Percentiles rank a stretch among this genome's conserved stretches.
phyloP scores from a whole-genome alignment of 2,113 vertebrate species.

The Muntiacus muntjak region DNA sequence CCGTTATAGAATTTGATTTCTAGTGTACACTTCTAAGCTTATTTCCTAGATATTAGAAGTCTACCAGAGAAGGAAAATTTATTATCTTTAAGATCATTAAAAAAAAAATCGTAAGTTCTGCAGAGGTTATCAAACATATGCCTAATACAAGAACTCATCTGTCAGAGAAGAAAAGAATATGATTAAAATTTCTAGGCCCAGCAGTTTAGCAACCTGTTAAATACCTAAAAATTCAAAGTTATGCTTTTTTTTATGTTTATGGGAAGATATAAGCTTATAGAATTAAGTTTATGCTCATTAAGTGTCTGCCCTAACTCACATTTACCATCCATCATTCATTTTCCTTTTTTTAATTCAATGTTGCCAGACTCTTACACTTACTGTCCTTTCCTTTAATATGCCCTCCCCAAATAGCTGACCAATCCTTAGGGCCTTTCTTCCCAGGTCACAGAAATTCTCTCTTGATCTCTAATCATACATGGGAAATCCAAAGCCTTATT shows the following conservation, averaged over 20 bases:
- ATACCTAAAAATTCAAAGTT: not conserved
- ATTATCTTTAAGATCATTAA: not conserved
- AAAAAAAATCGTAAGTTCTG: not conserved
- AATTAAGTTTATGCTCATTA: not conserved
- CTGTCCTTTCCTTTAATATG: not conserved
- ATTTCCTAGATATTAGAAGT: not conserved
- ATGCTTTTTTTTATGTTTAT: not conserved
- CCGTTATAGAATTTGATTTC: not conserved
- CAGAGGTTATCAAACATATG: not conserved
- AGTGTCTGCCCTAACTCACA: not conserved
- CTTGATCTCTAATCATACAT: not conserved
- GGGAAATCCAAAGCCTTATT: not conserved
- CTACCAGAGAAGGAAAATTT: not conserved
- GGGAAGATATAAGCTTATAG: not conserved
- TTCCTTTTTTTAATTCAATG: not conserved
- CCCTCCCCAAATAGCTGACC: not conserved
- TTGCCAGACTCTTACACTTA: not conserved
- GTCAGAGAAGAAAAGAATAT: not conserved
- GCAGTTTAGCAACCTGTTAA: not conserved
- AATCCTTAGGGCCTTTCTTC: not conserved
- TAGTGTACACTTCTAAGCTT: not conserved
- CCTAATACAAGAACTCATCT: not conserved
- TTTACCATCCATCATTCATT: not conserved
- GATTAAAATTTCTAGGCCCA: not conserved
- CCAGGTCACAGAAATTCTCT: not conserved